Evolutionary conservation across 2,888 invertebrate genomes (phyloP).

Genomic region (Lypha dubia): DNA sequence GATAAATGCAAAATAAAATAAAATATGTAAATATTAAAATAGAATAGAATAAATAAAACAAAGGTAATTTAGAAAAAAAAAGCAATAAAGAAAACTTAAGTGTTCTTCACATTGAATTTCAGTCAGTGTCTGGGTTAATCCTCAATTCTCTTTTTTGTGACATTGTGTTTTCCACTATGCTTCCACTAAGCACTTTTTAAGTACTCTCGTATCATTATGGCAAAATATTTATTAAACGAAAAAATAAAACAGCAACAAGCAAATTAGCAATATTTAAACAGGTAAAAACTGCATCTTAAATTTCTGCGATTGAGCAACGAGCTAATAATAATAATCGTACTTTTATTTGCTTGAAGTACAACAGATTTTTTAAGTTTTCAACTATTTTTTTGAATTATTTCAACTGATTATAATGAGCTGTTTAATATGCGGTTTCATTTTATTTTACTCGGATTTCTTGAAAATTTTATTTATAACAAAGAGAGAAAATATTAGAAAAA

Average conservation of each 20-base stretch:
- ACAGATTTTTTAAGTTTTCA: not conserved
- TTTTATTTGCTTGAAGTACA: not conserved
- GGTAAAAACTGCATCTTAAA: conserved; percentile 45
- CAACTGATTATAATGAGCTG: not conserved
- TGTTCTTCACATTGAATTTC: conserved; percentile 72
- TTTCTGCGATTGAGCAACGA: not conserved
- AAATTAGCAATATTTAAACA: conserved; percentile 34
- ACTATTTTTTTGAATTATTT: not conserved
- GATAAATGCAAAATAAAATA: conserved; percentile 35
- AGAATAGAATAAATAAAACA: conserved; percentile 58
- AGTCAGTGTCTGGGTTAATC: conserved; percentile 65
- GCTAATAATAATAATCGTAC: not conserved
- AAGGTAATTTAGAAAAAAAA: conserved; percentile 64
- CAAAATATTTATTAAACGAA: conserved; percentile 32
- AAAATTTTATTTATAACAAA: not conserved
- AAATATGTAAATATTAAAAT: conserved; percentile 40
- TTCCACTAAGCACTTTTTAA: conserved; percentile 49
- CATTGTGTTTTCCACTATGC: conserved; percentile 13
- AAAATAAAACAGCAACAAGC: conserved; percentile 17
- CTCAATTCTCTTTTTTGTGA: conserved; percentile 46
- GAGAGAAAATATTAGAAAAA: not conserved
- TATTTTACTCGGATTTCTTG: not conserved
- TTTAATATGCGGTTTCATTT: not conserved
- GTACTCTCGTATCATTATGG: conserved; percentile 27
- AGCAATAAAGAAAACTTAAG: conserved; percentile 46